Conservation (phyloP, 1,140 invertebrate species). For the Danaus plexippus region DNA sequence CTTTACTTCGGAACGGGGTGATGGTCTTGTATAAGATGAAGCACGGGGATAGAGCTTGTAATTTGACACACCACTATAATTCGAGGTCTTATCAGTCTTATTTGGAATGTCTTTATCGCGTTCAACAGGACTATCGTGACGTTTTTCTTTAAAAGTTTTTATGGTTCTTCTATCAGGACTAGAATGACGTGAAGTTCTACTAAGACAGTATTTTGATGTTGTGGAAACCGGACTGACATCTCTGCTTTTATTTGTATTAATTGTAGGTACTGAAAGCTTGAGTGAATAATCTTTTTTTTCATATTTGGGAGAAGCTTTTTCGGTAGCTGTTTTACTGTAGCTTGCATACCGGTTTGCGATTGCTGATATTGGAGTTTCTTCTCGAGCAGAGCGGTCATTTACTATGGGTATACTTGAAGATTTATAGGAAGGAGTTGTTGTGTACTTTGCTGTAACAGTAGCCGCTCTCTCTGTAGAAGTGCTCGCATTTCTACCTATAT, state of each 20-base stretch:
- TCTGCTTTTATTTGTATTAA: constrained; percentile 43
- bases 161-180: constrained; percentile 53
- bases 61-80: constrained; percentile 60
- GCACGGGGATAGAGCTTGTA: constrained; percentile 65
- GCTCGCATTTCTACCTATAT: constrained; percentile 31
- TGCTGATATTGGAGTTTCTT: constrained; percentile 54
- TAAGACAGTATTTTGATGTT: constrained; percentile 51
- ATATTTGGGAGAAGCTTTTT: constrained; percentile 44
- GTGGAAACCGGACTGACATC: constrained; percentile 57
- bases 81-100: constrained; percentile 65
- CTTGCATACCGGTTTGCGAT: constrained; percentile 53
- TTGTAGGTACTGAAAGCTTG: constrained; percentile 42
- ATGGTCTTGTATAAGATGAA: constrained; percentile 49
- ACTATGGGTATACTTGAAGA: constrained; percentile 58
- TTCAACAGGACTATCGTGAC: constrained; percentile 50
- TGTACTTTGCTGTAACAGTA: constrained; percentile 57
- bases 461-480: constrained; percentile 43
- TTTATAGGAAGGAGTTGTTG: constrained; percentile 51
- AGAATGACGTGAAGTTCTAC: constrained; percentile 41
- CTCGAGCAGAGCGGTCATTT: constrained; percentile 40
- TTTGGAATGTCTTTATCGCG: constrained; percentile 69
- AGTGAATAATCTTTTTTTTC: constrained; percentile 52
- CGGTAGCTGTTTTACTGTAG: constrained; percentile 34
- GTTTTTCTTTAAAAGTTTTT: constrained; percentile 56
- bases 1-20: constrained; percentile 49